Percentiles rank a stretch among this genome's conserved stretches.
Evolutionary conservation across 2,113 vertebrate genomes (phyloP).

Genomic region (Nicator chloris): DNA sequence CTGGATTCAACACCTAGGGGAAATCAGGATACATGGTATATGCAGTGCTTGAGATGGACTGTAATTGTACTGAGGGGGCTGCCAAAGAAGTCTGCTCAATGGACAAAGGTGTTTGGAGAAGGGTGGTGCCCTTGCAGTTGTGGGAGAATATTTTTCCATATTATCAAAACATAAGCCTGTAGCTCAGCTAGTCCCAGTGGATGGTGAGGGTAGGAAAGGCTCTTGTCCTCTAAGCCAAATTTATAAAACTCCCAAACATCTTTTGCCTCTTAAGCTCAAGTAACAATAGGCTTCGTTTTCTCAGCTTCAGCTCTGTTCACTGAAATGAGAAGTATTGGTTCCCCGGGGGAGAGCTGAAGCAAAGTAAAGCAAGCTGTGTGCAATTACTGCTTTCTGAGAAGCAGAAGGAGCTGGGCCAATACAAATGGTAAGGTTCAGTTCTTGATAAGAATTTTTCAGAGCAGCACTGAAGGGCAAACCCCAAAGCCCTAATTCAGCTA

Average conservation of each 20-base stretch:
- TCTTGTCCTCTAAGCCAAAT: not conserved
- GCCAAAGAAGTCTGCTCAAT: not conserved
- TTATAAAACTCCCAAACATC: not conserved
- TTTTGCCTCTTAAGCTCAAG: not conserved
- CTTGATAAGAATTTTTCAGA: not conserved
- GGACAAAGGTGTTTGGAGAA: not conserved
- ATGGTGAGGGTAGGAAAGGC: not conserved
- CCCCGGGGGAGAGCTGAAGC: not conserved
- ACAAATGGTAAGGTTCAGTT: not conserved
- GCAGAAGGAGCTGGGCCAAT: not conserved
- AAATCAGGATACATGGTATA: not conserved
- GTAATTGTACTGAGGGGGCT: not conserved
- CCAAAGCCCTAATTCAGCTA: not conserved
- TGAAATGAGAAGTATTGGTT: not conserved
- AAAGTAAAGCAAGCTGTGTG: conserved; percentile 20
- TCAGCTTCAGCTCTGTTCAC: not conserved
- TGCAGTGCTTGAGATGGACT: not conserved
- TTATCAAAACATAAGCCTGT: not conserved
- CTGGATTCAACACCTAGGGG: not conserved
- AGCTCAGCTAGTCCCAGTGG: not conserved
- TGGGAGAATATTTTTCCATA: not conserved
- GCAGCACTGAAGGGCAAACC: not conserved
- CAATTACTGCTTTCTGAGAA: conserved; percentile 15
- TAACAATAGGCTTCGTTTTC: conserved; percentile 28
- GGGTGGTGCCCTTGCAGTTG: not conserved